phyloP scores from a whole-genome alignment of 1,140 invertebrate species.

The Leptinotarsa texana region DNA sequence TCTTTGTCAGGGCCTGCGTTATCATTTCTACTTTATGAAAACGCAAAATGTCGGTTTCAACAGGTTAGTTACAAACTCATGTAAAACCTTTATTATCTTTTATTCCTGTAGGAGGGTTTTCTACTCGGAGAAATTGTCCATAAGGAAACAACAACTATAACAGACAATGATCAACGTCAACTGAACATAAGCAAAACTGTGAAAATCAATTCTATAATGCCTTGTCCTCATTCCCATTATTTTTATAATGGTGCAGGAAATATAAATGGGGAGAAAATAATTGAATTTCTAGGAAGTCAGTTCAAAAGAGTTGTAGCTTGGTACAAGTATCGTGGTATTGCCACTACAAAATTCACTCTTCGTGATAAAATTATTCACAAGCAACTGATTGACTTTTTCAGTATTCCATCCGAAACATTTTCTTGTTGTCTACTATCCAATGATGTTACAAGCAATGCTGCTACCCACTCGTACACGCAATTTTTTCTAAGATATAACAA shows the following conservation, averaged over 20 bases:
- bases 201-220: conserved; percentile 44
- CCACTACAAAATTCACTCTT: conserved; percentile 36
- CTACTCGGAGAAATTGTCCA: conserved; percentile 43
- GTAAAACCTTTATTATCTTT: conserved; percentile 18
- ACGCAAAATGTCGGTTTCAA: conserved; percentile 33
- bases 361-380: conserved; percentile 44
- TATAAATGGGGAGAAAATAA: conserved; percentile 40
- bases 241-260: conserved; percentile 38
- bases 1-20: conserved; percentile 43
- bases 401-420: conserved; percentile 40
- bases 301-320: conserved; percentile 42
- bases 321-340: conserved; percentile 37
- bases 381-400: conserved; percentile 38
- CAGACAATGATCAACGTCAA: conserved; percentile 45
- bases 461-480: conserved; percentile 47
- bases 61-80: conserved; percentile 38
- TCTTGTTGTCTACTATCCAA: conserved; percentile 46
- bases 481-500: conserved; percentile 44
- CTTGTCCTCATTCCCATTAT: conserved; percentile 35
- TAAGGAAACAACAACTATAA: conserved; percentile 42
- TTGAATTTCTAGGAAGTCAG: conserved; percentile 35
- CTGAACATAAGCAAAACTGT: conserved; percentile 39
- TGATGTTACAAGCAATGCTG: conserved; percentile 36
- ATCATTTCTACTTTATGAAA: conserved; percentile 45
- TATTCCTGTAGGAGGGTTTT: conserved; percentile 41